Percentiles rank a stretch among this genome's conserved stretches.
Conservation (phyloP, 2,888 invertebrate species). For the Pinctada fucata region DNA sequence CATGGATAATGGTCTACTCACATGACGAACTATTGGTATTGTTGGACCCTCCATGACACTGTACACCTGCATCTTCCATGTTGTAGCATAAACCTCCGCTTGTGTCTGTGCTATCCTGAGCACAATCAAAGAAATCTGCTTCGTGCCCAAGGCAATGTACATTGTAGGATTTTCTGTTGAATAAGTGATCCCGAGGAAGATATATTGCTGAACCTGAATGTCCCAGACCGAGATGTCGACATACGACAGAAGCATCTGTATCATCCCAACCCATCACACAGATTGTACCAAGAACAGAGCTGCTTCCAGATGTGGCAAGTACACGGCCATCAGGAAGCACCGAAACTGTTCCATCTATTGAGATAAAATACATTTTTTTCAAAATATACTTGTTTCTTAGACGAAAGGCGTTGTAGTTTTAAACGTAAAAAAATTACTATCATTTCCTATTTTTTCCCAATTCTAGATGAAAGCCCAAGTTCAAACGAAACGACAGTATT, state of each 20-base stretch:
- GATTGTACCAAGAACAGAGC: slow-evolving; percentile 1
- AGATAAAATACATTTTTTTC: too few species aligned
- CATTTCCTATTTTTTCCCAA: too few species aligned
- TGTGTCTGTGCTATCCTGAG: neutral
- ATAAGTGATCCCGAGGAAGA: slow-evolving; percentile 12
- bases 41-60: too few species aligned
- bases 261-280: slow-evolving; percentile 27
- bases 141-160: slow-evolving; percentile 16
- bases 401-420: too few species aligned
- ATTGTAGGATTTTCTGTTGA: neutral
- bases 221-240: slow-evolving; percentile 25
- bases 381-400: too few species aligned
- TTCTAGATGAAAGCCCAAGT: too few species aligned
- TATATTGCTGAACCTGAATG: slow-evolving; percentile 16
- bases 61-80: slow-evolving; percentile 24
- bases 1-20: too few species aligned
- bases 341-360: too few species aligned
- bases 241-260: slow-evolving; percentile 20
- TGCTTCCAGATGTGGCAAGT: neutral
- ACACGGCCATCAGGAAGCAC: slow-evolving; percentile 28
- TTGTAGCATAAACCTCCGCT: neutral
- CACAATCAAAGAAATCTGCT: slow-evolving; percentile 4
- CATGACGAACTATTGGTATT: too few species aligned
- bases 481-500: too few species aligned
- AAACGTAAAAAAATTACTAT: too few species aligned